Percentiles rank a stretch among this genome's conserved stretches.
phyloP scores from a whole-genome alignment of 2,113 vertebrate genomes.

The Herpetotheres cachinnans region DNA sequence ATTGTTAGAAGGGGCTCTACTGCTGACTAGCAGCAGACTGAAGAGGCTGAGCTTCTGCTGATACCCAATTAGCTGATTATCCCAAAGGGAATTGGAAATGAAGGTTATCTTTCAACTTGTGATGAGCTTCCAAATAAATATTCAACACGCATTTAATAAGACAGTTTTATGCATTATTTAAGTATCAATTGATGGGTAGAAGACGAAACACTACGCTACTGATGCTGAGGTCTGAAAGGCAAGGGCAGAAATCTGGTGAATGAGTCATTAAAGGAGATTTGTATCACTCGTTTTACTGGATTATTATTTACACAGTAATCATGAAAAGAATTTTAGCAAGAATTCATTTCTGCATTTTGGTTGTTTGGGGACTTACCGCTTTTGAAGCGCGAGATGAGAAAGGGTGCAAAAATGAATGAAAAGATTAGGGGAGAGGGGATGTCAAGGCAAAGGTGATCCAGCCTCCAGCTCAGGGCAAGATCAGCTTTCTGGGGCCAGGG shows the following conservation, averaged over 20 bases:
- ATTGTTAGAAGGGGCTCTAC: background rate
- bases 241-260: constrained; percentile 17
- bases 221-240: constrained; percentile 39
- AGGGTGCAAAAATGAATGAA: background rate
- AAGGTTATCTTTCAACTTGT: constrained; percentile 70
- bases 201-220: background rate
- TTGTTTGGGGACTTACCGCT: background rate
- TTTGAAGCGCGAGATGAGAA: background rate
- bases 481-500: background rate
- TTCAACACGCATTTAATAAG: constrained; percentile 70
- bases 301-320: constrained; percentile 25
- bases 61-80: constrained; percentile 71
- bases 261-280: constrained; percentile 20
- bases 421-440: background rate
- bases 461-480: background rate
- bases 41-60: constrained; percentile 38
- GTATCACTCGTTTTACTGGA: background rate
- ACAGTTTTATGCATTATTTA: constrained; percentile 73
- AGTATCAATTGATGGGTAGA: constrained; percentile 51
- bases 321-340: background rate
- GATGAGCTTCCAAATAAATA: constrained; percentile 70
- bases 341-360: background rate
- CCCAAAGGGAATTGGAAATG: constrained; percentile 73
- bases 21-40: background rate
- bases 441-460: background rate